A percentile compares a stretch with the other conserved stretches of the same genome.
phyloP scores from a whole-genome alignment of 2,113 vertebrate species.

The Rhinopithecus roxellana region DNA sequence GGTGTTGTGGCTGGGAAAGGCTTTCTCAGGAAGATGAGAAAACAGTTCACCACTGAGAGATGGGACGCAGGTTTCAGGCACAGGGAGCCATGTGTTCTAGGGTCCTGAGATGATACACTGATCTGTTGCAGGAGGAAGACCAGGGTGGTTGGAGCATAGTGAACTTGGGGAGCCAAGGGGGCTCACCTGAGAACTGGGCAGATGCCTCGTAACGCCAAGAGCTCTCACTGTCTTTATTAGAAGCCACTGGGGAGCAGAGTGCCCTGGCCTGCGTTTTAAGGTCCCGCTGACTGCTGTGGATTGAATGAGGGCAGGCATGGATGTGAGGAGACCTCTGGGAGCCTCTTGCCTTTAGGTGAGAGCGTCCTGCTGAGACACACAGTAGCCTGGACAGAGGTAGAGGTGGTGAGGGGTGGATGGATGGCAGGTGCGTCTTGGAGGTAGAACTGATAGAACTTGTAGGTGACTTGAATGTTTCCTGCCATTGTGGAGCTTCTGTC shows the following conservation, averaged over 20 bases:
- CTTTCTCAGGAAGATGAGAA: background rate
- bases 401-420: background rate
- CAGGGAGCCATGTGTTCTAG: background rate
- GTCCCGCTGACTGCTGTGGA: background rate
- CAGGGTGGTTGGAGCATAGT: background rate
- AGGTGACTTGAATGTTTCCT: background rate
- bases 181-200: background rate
- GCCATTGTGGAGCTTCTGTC: background rate
- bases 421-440: background rate
- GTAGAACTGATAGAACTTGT: background rate
- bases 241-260: background rate
- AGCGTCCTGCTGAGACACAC: background rate
- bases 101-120: too few relatives aligned
- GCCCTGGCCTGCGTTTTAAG: background rate
- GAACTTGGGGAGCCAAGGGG: accelerated
- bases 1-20: accelerated
- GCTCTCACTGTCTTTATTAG: background rate
- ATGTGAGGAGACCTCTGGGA: background rate
- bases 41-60: background rate
- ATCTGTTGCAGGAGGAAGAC: background rate
- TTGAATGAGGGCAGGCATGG: background rate
- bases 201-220: accelerated
- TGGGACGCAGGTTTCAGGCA: background rate
- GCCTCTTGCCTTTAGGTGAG: too few relatives aligned
- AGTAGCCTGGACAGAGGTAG: background rate